Evolutionary conservation across 1,140 invertebrate species (phyloP), one percentile per base, ranked within the genome.

Genomic region (Triops longicaudatus): DNA sequence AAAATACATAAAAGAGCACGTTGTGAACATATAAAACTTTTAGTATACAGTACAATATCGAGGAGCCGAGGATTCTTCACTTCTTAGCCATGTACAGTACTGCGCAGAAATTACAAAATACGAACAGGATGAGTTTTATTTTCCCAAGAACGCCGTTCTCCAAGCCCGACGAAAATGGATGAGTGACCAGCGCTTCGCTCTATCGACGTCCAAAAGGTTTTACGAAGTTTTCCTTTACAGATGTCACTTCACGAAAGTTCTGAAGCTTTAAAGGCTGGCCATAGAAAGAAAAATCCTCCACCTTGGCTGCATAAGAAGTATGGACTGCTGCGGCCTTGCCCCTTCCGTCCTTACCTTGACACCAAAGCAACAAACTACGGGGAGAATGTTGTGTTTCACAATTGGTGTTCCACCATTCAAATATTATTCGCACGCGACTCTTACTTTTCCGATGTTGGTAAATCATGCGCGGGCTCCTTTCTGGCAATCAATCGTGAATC

Each of bases 401-500:
- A 63, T 63, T 63, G 50, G 50, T 63, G 22, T 14, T 63, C 50
- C 50, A 63, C 50, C 10, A 14, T 63, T 63, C 50, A 22, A 37
- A 17, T 63, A 63, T 63, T 63, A 63, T n/a, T n/a, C 50, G 22
- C 50, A 63, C 14, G 50, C 6, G 22, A 14, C 17, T 63, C 50
- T 75, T 75, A 26, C 44, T 37, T 75, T 75, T 44, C 43, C 44
- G n/a, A 22, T 43, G 26, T 75, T 26, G 31, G 6, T 75, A 75
- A 27, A 31, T 73, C 17, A 31, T 27, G 44, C 14, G n/a, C 27
- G 17, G 42, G 26, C n/a, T 44, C 44, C 26, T 6, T 75, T 37
- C 43, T 77, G 28, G 71, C 41, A 22, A 27, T 73, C 11, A 74
- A 74, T 81, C 82, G 12, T 85, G 84, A 1, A 85, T 83, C 78